Evolutionary conservation across 2,113 vertebrate species (phyloP).

Genomic region (Atractosteus spatula): DNA sequence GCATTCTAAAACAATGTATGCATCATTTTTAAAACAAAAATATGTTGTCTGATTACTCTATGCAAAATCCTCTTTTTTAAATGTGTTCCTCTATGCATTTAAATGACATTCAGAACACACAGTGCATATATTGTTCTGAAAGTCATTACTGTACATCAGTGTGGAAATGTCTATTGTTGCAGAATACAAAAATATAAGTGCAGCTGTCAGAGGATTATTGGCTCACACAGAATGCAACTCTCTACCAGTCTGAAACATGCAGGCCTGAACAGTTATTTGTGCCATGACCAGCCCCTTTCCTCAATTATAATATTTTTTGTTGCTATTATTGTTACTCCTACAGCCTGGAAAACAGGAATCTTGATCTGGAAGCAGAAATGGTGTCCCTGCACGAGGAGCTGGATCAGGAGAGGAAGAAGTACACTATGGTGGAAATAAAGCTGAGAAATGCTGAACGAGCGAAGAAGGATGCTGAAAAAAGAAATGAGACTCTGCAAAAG

Average conservation of each 20-base stretch:
- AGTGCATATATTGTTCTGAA: too few relatives aligned
- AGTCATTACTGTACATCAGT: too few relatives aligned
- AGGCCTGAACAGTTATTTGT: background rate
- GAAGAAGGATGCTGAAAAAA: slow-evolving; percentile 92
- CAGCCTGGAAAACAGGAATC: slow-evolving; percentile 90
- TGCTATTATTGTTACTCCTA: slow-evolving; percentile 4
- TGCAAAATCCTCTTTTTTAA: too few relatives aligned
- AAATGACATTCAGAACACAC: too few relatives aligned
- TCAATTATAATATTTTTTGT: background rate
- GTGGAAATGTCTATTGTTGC: too few relatives aligned
- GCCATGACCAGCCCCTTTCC: too few relatives aligned
- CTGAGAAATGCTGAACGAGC: slow-evolving; percentile 93
- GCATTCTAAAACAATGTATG: too few relatives aligned
- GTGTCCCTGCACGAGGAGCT: slow-evolving; percentile 86
- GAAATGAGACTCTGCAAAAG: slow-evolving; percentile 94
- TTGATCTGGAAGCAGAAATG: slow-evolving; percentile 89
- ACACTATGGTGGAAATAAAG: slow-evolving; percentile 98
- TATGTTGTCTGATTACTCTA: too few relatives aligned
- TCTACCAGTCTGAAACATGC: background rate
- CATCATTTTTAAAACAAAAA: too few relatives aligned
- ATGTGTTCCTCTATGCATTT: too few relatives aligned
- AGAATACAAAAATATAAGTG: too few relatives aligned
- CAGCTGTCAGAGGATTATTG: too few relatives aligned
- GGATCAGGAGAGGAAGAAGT: slow-evolving; percentile 96
- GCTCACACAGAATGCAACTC: background rate